These are phyloP conservation scores for Coptotermes formosanus DNA, from an alignment of 1,140 invertebrate genomes.

Conservation along the genomic window DNA sequence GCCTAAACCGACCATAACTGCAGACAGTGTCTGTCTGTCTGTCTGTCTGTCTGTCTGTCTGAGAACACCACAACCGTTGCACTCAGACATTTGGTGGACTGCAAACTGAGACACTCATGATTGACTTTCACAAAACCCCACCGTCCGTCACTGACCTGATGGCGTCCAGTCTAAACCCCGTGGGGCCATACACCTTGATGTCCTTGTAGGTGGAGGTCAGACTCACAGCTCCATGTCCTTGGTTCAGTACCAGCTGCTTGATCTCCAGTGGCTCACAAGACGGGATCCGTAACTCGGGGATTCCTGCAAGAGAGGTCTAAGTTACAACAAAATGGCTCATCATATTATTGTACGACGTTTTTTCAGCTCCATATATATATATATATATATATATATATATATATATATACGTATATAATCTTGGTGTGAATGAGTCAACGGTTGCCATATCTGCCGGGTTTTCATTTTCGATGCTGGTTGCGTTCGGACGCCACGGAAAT, in stretches of 20 bases:
- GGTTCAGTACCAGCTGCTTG: conserved; percentile 57
- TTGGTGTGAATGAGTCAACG: not conserved
- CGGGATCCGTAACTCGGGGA: conserved; percentile 59
- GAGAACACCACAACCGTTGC: no score
- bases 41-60: no score
- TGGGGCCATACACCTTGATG: conserved; percentile 58
- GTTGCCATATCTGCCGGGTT: no score
- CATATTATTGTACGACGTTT: not conserved
- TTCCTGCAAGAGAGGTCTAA: conserved; percentile 44
- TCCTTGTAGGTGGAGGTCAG: conserved; percentile 59
- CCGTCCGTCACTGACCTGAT: conserved; percentile 38
- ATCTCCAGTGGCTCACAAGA: conserved; percentile 62
- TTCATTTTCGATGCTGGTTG: no score
- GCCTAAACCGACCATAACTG: no score
- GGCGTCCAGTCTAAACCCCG: conserved; percentile 54
- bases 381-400: not conserved
- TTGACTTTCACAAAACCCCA: not conserved
- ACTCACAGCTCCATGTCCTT: conserved; percentile 59
- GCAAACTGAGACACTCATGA: no score
- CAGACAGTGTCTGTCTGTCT: no score
- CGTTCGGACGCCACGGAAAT: no score
- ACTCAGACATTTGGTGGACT: no score
- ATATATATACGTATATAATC: not conserved
- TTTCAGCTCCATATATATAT: not conserved
- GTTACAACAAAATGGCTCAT: not conserved